Conservation (phyloP, 64 coral and sea anemone species). For the Pocillopora verrucosa region DNA sequence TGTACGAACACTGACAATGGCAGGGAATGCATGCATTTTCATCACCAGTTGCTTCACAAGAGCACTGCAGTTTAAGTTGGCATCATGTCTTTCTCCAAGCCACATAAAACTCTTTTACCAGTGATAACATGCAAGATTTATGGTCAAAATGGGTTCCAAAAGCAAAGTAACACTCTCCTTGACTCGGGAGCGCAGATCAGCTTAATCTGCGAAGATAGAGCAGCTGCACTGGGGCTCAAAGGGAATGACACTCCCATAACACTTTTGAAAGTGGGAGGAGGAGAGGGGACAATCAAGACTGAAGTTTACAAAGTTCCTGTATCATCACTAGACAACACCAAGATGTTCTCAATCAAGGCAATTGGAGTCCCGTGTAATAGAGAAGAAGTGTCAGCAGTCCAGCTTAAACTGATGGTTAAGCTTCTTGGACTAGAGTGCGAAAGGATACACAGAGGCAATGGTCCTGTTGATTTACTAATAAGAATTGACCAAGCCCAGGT, state of each 20-base stretch:
- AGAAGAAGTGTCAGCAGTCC: slow-evolving; percentile 18
- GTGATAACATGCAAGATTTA: slow-evolving; percentile 37
- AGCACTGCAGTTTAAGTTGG: slow-evolving; percentile 13
- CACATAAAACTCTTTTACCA: slow-evolving; percentile 10
- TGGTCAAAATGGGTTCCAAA: slow-evolving; percentile 26
- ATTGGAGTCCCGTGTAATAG: slow-evolving; percentile 52
- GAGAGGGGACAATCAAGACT: slow-evolving; percentile 10
- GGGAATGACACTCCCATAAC: slow-evolving; percentile 22
- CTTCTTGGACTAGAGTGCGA: slow-evolving; percentile 35
- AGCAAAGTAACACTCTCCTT: slow-evolving; percentile 32
- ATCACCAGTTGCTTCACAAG: slow-evolving; percentile 55
- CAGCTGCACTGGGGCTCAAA: slow-evolving; percentile 21
- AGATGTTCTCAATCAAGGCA: slow-evolving; percentile 30
- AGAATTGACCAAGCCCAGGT: slow-evolving; percentile 41
- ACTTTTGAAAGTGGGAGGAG: slow-evolving; percentile 54
- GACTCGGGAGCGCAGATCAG: slow-evolving; percentile 52
- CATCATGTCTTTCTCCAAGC: neutral
- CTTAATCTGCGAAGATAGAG: slow-evolving; percentile 12
- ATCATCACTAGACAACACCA: neutral
- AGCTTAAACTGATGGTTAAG: slow-evolving; percentile 30
- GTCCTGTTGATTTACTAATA: slow-evolving; percentile 36
- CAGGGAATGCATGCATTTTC: slow-evolving; percentile 20
- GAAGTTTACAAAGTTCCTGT: neutral
- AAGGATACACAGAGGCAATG: slow-evolving; percentile 1
- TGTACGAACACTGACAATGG: slow-evolving; percentile 46